Conservation (phyloP, 2,888 invertebrate species). For the Sinodicranocentrus sp. region DNA sequence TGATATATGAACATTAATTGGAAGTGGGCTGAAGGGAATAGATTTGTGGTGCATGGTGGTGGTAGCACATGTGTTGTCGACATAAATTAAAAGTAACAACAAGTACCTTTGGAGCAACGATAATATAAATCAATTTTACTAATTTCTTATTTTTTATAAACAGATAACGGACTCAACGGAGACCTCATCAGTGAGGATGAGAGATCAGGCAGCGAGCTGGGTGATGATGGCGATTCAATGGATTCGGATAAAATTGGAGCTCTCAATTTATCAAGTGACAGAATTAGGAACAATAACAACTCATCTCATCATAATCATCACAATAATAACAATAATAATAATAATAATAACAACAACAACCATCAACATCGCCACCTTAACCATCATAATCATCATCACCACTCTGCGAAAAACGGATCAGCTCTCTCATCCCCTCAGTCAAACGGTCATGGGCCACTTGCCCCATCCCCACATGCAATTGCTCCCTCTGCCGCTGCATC, state of each 20-base stretch:
- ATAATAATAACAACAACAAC: constrained; percentile 57
- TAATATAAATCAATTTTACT: no score
- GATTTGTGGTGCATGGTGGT: no score
- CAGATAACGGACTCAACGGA: constrained; percentile 83
- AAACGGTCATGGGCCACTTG: constrained; percentile 74
- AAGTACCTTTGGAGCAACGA: no score
- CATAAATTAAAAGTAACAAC: no score
- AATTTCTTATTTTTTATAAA: constrained; percentile 12
- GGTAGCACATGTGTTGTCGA: no score
- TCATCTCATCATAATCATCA: constrained; percentile 60
- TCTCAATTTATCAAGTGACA: constrained; percentile 80
- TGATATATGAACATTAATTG: not conserved
- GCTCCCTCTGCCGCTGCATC: constrained; percentile 78
- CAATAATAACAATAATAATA: constrained; percentile 68
- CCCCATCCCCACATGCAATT: constrained; percentile 63
- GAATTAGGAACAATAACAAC: constrained; percentile 70
- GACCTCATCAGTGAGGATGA: constrained; percentile 83
- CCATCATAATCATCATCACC: constrained; percentile 69
- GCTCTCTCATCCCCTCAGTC: constrained; percentile 51
- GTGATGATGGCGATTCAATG: constrained; percentile 82
- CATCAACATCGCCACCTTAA: constrained; percentile 68
- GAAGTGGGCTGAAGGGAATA: not conserved
- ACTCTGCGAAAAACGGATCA: constrained; percentile 69
- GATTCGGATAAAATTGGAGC: constrained; percentile 83
- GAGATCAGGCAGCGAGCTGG: constrained; percentile 82